Percentiles rank a stretch among this genome's conserved stretches.
Conservation (phyloP, 1,140 invertebrate genomes). For the Drosophila orosa region DNA sequence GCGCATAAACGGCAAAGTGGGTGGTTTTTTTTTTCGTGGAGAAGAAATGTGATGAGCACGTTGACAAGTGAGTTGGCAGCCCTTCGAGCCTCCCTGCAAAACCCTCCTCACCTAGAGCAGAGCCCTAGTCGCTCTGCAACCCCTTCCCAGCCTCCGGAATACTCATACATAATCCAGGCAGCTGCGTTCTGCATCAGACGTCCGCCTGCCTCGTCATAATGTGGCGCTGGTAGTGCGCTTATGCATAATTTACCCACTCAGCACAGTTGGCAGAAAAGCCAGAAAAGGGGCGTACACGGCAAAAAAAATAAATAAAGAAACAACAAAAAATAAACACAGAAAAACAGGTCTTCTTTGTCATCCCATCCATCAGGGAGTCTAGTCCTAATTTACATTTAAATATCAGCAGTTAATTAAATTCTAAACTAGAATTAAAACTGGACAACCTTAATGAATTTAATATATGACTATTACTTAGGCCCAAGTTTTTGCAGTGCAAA, state of each 20-base stretch:
- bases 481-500: conserved; percentile 1
- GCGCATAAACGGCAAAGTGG: conserved; percentile 65
- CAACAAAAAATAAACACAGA: not conserved
- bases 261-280: conserved; percentile 52
- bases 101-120: not conserved
- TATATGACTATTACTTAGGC: not conserved
- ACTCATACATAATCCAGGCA: conserved; percentile 76
- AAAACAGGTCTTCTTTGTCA: conserved; percentile 2
- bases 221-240: conserved; percentile 78
- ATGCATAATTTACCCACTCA: conserved; percentile 82
- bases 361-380: not conserved
- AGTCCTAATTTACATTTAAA: conserved; percentile 2
- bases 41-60: conserved; percentile 74
- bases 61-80: conserved; percentile 70
- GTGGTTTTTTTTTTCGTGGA: conserved; percentile 26
- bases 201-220: conserved; percentile 73
- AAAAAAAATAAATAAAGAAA: conserved; percentile 1
- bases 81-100: not conserved
- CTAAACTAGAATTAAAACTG: too few species aligned
- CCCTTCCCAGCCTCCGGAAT: not conserved
- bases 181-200: conserved; percentile 72
- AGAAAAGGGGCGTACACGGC: conserved; percentile 33
- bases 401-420: not conserved
- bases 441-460: not conserved
- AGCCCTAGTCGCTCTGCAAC: not conserved